phyloP scores from a whole-genome alignment of 1,140 invertebrate species.

The Drosophila auraria region DNA sequence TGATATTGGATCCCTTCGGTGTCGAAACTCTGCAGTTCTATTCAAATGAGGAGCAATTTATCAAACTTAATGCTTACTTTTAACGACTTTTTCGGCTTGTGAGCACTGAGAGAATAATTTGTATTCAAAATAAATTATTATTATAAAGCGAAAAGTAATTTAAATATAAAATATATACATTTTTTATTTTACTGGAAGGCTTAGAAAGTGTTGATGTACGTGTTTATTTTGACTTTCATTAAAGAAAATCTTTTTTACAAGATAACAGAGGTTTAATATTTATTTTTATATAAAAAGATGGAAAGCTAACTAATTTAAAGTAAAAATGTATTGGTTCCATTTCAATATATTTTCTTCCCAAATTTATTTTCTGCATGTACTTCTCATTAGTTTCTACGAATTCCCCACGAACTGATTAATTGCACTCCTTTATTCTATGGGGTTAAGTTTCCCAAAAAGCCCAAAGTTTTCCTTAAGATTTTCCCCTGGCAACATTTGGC shows the following conservation, averaged over 20 bases:
- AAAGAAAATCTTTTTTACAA: too few species aligned
- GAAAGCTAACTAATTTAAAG: too few species aligned
- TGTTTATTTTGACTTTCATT: background rate
- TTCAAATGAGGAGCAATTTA: conserved; percentile 37
- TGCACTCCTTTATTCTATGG: conserved; percentile 14
- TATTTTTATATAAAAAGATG: too few species aligned
- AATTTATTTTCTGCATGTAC: background rate
- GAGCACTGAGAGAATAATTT: conserved; percentile 3
- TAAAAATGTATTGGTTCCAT: too few species aligned
- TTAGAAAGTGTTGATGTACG: background rate
- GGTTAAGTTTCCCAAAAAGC: background rate
- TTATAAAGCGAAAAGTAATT: rapidly evolving
- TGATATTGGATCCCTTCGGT: conserved; percentile 18
- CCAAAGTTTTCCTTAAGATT: conserved; percentile 29
- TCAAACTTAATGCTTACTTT: conserved; percentile 26
- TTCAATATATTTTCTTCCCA: too few species aligned
- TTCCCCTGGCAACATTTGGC: conserved; percentile 40
- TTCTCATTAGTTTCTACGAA: conserved; percentile 34
- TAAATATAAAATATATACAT: background rate
- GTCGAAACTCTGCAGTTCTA: conserved; percentile 13
- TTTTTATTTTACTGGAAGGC: too few species aligned
- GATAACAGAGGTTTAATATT: too few species aligned
- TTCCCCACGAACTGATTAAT: conserved; percentile 43
- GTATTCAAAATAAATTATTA: background rate
- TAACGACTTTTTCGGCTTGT: conserved; percentile 5